phyloP scores from a whole-genome alignment of 1,140 invertebrate species.

The Aplysia californica region DNA sequence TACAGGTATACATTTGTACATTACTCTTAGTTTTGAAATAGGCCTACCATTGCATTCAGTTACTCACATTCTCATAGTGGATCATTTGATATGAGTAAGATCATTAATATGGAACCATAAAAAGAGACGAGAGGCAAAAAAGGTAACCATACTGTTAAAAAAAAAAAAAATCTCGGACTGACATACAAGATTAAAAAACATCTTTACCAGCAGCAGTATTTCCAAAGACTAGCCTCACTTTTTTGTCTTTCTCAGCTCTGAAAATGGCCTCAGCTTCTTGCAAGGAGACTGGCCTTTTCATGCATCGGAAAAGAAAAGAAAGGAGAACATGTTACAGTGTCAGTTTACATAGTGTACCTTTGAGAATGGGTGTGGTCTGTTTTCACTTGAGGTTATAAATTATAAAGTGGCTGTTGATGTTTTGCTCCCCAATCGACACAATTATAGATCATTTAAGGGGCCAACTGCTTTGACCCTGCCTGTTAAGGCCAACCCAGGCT shows the following conservation, averaged over 20 bases:
- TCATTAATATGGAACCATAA: too few species aligned
- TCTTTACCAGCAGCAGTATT: constrained; percentile 47
- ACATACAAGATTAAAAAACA: neutral
- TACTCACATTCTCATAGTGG: too few species aligned
- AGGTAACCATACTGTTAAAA: too few species aligned
- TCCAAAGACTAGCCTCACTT: constrained; percentile 47
- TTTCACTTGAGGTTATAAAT: neutral
- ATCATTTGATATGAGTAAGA: too few species aligned
- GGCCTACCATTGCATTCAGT: too few species aligned
- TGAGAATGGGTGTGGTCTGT: neutral
- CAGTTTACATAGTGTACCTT: neutral
- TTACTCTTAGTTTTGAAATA: too few species aligned
- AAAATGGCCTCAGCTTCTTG: constrained; percentile 43
- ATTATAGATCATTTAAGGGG: too few species aligned
- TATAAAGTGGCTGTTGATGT: neutral
- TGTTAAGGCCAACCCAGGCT: too few species aligned
- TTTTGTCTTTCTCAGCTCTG: constrained; percentile 32
- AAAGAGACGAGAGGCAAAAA: too few species aligned
- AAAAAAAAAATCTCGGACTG: neutral
- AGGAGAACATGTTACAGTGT: neutral
- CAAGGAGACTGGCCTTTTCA: constrained; percentile 41
- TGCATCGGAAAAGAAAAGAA: neutral
- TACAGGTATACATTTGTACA: too few species aligned
- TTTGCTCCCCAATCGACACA: too few species aligned
- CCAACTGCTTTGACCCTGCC: too few species aligned